Percentiles rank a stretch among this genome's conserved stretches.
phyloP scores from a whole-genome alignment of 2,888 invertebrate species.

The Syrphus vitripennis region DNA sequence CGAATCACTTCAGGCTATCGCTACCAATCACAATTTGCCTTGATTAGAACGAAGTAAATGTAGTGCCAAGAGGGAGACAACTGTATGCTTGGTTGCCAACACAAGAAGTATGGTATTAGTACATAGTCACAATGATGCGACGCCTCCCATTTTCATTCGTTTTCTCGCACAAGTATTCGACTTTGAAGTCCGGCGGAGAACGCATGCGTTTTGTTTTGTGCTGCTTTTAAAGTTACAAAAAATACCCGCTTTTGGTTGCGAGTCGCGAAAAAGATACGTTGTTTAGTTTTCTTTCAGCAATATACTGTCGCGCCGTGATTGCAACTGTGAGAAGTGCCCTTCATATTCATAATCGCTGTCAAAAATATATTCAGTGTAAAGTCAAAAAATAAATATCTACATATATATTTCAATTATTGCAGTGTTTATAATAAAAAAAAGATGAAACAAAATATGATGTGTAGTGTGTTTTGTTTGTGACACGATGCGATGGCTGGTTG shows the following conservation, averaged over 20 bases:
- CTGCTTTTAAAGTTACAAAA: not conserved
- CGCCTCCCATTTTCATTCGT: conserved; percentile 59
- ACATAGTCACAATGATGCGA: conserved; percentile 25
- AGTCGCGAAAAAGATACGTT: conserved; percentile 46
- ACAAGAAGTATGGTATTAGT: not conserved
- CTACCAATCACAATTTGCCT: conserved; percentile 49
- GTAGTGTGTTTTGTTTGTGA: conserved; percentile 37
- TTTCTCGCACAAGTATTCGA: conserved; percentile 51
- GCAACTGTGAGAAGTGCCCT: conserved; percentile 29
- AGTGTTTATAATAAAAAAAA: conserved; percentile 34
- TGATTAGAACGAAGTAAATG: not conserved
- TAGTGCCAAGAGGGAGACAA: conserved; percentile 24
- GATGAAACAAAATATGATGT: conserved; percentile 5
- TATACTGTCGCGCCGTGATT: conserved; percentile 46
- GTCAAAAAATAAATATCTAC: conserved; percentile 2
- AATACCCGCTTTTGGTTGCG: conserved; percentile 25
- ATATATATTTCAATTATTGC: not conserved
- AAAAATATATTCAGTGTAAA: conserved; percentile 31
- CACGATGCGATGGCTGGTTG: conserved; percentile 18
- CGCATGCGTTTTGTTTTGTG: conserved; percentile 66
- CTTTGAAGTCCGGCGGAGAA: conserved; percentile 39
- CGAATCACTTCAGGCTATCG: not conserved
- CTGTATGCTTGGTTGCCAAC: not conserved
- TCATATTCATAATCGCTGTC: conserved; percentile 23
- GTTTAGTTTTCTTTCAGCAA: conserved; percentile 42